Conservation (phyloP, 92 coral and sea anemone genomes). For the Parazoanthus atlanticus region DNA sequence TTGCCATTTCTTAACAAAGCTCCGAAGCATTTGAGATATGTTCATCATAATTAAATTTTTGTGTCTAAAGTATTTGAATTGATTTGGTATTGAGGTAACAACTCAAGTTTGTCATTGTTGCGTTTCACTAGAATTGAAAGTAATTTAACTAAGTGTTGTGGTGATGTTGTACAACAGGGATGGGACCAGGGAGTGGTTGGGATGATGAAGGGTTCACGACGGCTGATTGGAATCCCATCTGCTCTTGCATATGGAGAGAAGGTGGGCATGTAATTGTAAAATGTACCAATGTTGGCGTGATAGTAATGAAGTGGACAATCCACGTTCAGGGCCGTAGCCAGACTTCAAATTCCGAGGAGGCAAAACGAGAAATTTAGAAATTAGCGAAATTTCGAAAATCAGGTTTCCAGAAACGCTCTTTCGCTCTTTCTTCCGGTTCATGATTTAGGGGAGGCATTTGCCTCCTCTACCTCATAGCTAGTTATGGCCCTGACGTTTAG, state of each 20-base stretch:
- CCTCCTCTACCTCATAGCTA: no score
- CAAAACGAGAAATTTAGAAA: no score
- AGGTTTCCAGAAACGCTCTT: no score
- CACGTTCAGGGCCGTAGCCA: background rate
- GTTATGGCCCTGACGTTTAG: background rate
- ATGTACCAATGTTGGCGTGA: background rate
- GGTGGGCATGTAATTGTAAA: constrained; percentile 47
- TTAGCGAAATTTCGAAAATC: no score
- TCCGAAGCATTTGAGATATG: no score
- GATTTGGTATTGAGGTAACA: no score
- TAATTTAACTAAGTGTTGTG: background rate
- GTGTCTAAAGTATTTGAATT: no score
- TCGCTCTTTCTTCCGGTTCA: no score
- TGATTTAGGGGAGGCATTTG: no score
- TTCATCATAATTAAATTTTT: no score
- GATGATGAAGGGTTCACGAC: constrained; percentile 87
- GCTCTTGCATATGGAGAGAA: constrained; percentile 96
- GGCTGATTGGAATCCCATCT: constrained; percentile 92
- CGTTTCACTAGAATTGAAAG: background rate
- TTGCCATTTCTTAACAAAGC: no score
- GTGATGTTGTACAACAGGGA: constrained; percentile 60
- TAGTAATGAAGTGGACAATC: background rate
- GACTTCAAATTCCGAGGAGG: no score
- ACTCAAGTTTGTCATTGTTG: background rate
- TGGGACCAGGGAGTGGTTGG: constrained; percentile 99